Evolutionary conservation across 1,140 invertebrate genomes (phyloP), one percentile per base, ranked within the genome.

Genomic region (Fopius arisanus): DNA sequence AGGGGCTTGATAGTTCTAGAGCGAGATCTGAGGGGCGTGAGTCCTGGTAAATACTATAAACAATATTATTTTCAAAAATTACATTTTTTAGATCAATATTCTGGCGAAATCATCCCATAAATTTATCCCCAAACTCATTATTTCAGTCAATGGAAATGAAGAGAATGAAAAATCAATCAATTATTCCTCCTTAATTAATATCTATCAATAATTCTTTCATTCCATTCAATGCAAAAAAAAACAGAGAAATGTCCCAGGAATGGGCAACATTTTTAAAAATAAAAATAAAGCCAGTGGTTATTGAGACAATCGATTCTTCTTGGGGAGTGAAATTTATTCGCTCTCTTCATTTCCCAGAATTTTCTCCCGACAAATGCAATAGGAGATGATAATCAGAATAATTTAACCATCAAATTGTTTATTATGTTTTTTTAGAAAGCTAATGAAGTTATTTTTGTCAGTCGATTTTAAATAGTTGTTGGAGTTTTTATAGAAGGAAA

Each of bases 391-490:
- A 6, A 19, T 28, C 14, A 59, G 14, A 26, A 19, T 23, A 4
- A 48, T 43, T 21, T 43, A 6, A 31, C 37, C 33, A 12, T 10
- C 23, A 40, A 41, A 41, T 67, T 67, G 12, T 41, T 67, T 67
- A 37, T 67, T 67, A 40, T 26, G 19, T 67, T 48, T 72, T 41
- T 41, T 66, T 72, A 37, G 23, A 28, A 51, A 29, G 54, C 10
- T 62, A 62, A 10, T 37, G 9, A 37, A n/a, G 26, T 31, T 65
- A 29, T 65, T 33, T 65, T 65, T 65, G 26, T 65, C 62, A 65
- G 62, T 65, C 62, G 14, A 65, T 65, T 33, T 62, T 62, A 26
- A 43, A 19, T 23, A 66, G 41, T 66, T 72, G 43, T 48, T 65
- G 40, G 28, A 72, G 31, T 62, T 62, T 69, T 29, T 31, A 26